Evolutionary conservation across 2,113 vertebrate genomes (phyloP).

Genomic region (Cyprinus carpio): DNA sequence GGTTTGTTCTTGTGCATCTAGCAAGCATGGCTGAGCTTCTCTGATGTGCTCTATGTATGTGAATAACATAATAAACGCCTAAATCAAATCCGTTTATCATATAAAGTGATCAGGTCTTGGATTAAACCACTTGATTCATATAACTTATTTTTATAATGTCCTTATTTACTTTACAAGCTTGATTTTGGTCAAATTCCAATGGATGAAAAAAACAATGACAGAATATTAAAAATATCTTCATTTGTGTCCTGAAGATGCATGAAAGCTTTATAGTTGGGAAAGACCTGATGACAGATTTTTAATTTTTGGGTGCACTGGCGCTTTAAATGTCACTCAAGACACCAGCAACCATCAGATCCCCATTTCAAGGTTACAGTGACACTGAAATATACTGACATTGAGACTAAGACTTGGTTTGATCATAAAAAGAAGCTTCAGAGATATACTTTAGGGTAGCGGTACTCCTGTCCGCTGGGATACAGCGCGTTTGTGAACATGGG

Average conservation of each 20-base stretch:
- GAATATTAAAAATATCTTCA: too few relatives aligned
- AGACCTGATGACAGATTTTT: not conserved
- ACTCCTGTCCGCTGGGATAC: slow-evolving; percentile 85
- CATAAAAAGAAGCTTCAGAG: not conserved
- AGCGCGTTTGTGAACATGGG: slow-evolving; percentile 83
- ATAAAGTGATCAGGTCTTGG: too few relatives aligned
- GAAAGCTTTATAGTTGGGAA: not conserved
- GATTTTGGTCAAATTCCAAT: too few relatives aligned
- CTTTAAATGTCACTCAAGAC: slow-evolving; percentile 1
- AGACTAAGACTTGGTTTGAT: not conserved
- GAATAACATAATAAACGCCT: not conserved
- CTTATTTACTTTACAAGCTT: too few relatives aligned
- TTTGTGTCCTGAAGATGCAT: too few relatives aligned
- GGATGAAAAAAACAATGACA: too few relatives aligned
- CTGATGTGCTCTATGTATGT: not conserved
- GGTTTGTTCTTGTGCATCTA: not conserved
- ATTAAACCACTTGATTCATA: too few relatives aligned
- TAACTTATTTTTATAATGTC: too few relatives aligned
- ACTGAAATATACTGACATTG: not conserved
- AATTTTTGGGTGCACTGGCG: not conserved
- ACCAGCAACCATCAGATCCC: not conserved
- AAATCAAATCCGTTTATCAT: not conserved
- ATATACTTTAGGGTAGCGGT: slow-evolving; percentile 93
- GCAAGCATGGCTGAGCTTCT: not conserved
- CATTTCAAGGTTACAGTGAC: not conserved